phyloP scores from a whole-genome alignment of 2,113 vertebrate species.

The Pionites leucogaster region DNA sequence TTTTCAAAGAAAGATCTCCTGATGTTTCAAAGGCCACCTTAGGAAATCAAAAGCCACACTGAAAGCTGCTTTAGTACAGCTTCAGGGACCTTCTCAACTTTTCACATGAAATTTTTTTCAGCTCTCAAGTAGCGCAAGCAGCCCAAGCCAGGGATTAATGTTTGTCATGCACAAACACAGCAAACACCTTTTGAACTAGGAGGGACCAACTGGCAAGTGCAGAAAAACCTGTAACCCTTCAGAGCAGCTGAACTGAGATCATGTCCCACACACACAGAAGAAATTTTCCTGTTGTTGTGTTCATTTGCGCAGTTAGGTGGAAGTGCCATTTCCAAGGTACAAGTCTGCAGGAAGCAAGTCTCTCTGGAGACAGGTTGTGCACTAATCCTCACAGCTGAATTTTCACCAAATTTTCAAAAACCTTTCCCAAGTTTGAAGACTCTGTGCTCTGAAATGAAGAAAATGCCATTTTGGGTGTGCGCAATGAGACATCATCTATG shows the following conservation, averaged over 20 bases:
- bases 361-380: not conserved
- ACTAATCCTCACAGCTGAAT: not conserved
- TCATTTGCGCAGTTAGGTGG: accelerated
- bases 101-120: not conserved
- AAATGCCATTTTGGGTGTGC: not conserved
- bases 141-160: not conserved
- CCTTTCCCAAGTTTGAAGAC: not conserved
- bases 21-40: not conserved
- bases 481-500: accelerated
- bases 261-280: not conserved
- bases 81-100: not conserved
- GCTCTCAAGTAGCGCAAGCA: accelerated
- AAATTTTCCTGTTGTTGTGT: accelerated
- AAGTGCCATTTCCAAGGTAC: not conserved
- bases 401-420: not conserved
- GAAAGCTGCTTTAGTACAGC: not conserved
- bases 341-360: not conserved
- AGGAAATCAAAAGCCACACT: not conserved
- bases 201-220: not conserved
- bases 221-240: not conserved
- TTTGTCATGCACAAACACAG: accelerated
- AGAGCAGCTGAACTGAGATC: not conserved
- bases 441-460: not conserved
- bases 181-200: not conserved
- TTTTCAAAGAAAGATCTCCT: not conserved